Base-by-base conservation (phyloP, 2,888 invertebrate species). In the Dastarcus helophoroides region DNA sequence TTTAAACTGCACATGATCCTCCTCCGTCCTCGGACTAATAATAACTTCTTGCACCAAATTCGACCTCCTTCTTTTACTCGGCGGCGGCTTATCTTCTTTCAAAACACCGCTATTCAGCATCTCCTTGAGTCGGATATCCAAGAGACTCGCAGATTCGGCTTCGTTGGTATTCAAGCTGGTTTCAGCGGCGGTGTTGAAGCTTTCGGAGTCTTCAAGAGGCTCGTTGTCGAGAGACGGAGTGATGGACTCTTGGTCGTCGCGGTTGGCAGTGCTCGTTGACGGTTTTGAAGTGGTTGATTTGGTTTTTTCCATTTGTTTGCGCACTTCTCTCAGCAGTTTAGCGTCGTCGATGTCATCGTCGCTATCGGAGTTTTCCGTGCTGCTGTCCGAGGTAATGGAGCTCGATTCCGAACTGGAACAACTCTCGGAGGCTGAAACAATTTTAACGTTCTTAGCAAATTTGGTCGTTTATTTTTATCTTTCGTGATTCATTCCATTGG, bases 11-110 rank as follows among this genome's bases (percentile, higher is more conserved):
- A 75, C 44, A 43, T 75, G 74, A 53, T 84, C 84, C 51, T 84
- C 83, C 53, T 86, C 85, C 2, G 79, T 73, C 16, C 86, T 69
- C 0, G 88, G 86, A 51, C 75, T 75, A 36, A 76, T 77, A 27
- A 75, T 71, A 41, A 71, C 64, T 51, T 75, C 73, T 44, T 73
- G 70, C 6, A 74, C 73, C 19, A 76, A 59, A 19, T 71, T 71
- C 16, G 66, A 63, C 26, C 69, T 54, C 42, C 67, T 56, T 41
- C 63, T 66, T 41, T 66, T 69, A 4, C 45, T 44, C 5, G 44
- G 29, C 9, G 51, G 48, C 14, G 42, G 41, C 21, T 48, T 46
- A 7, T 51, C 51, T 5, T 46, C 43, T 36, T 50, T 50, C 14
- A 48, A 26, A n/a, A 42, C 24, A 19, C 44, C 43, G 47, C 44